These are phyloP conservation scores for Melanargia galathea DNA, from an alignment of 2,888 invertebrate genomes.

Conservation along the genomic window DNA sequence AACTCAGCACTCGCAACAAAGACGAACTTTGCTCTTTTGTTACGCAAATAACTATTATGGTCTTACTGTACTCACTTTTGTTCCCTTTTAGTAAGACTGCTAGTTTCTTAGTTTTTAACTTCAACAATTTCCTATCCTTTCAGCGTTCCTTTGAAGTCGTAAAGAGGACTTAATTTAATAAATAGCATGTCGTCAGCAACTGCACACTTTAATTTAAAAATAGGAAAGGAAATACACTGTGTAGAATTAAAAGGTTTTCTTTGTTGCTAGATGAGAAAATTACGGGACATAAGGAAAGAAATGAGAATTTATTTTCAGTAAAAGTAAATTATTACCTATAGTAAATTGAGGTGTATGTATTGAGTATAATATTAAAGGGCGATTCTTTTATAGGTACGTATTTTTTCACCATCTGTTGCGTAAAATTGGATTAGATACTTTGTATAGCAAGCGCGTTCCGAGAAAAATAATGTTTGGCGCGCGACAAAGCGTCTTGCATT, in stretches of 20 bases:
- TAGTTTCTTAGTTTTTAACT: neutral
- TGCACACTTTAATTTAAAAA: conserved; percentile 9
- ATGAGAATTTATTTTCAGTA: neutral
- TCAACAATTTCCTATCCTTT: neutral
- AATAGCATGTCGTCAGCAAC: neutral
- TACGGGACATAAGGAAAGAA: neutral
- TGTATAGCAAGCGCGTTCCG: too few relatives aligned
- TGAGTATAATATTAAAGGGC: too few relatives aligned
- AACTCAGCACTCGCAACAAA: too few relatives aligned
- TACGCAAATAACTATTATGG: too few relatives aligned
- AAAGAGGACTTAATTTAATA: neutral
- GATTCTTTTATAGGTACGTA: too few relatives aligned
- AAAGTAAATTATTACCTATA: neutral
- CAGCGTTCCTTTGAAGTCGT: neutral
- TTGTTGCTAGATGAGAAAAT: neutral
- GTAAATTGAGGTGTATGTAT: neutral
- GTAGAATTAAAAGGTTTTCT: conserved; percentile 2
- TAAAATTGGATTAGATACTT: too few relatives aligned
- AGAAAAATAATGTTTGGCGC: too few relatives aligned
- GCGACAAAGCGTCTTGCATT: too few relatives aligned
- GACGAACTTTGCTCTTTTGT: too few relatives aligned
- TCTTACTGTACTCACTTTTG: neutral
- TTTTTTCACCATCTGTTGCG: too few relatives aligned
- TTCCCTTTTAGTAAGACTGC: too few relatives aligned
- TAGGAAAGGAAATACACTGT: neutral